Evolutionary conservation across 2,888 invertebrate species (phyloP).

Genomic region (Protophormia terraenovae): DNA sequence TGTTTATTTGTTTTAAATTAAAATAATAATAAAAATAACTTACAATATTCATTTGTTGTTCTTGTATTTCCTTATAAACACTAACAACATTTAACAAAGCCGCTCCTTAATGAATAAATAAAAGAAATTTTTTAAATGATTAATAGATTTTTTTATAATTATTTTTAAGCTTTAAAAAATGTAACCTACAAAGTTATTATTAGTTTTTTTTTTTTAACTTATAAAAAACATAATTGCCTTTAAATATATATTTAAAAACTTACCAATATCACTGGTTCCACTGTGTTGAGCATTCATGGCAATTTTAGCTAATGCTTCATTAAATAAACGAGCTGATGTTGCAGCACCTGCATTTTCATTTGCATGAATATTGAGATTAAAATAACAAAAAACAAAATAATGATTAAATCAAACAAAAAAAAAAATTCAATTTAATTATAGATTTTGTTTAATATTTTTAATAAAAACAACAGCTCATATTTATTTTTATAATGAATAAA

Average conservation of each 20-base stretch:
- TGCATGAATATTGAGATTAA: constrained; percentile 34
- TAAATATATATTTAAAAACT: constrained; percentile 71
- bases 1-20: background rate
- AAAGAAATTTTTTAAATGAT: constrained; percentile 23
- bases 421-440: constrained; percentile 32
- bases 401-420: constrained; percentile 70
- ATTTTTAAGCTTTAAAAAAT: background rate
- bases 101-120: constrained; percentile 85
- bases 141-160: background rate
- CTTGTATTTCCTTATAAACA: constrained; percentile 96
- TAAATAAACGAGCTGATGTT: constrained; percentile 92
- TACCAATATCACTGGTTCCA: constrained; percentile 95
- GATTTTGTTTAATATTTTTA: constrained; percentile 32
- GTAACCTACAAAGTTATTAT: constrained; percentile 30
- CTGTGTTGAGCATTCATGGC: constrained; percentile 95
- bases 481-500: constrained; percentile 49
- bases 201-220: background rate
- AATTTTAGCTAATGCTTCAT: constrained; percentile 93
- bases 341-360: constrained; percentile 90
- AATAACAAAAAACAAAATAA: constrained; percentile 3
- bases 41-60: constrained; percentile 97
- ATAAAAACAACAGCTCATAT: constrained; percentile 30
- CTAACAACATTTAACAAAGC: constrained; percentile 96
- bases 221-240: constrained; percentile 42
- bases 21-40: constrained; percentile 81